phyloP scores from a whole-genome alignment of 2,113 vertebrate genomes.

The Merops nubicus region DNA sequence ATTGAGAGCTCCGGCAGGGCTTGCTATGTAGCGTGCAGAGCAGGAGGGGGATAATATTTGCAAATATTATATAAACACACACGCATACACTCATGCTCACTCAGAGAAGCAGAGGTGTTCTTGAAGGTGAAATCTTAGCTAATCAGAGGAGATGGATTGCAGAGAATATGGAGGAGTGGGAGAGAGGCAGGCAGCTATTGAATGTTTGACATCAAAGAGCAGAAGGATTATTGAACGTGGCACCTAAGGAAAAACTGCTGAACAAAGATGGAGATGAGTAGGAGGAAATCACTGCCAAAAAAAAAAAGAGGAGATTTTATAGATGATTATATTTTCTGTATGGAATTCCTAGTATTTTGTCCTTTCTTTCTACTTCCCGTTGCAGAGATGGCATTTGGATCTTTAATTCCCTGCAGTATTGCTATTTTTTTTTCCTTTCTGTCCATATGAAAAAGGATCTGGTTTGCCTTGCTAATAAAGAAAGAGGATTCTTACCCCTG shows the following conservation, averaged over 20 bases:
- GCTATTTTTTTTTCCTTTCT: neutral
- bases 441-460: neutral
- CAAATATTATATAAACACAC: constrained; percentile 30
- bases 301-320: constrained; percentile 20
- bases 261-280: constrained; percentile 11
- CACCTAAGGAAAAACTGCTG: constrained; percentile 56
- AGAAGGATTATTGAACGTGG: constrained; percentile 61
- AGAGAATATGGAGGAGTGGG: constrained; percentile 56
- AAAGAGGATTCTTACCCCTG: neutral
- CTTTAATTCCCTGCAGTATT: neutral
- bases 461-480: neutral
- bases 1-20: neutral
- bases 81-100: neutral
- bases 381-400: neutral
- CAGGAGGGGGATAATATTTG: constrained; percentile 25
- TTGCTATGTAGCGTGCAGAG: neutral
- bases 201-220: constrained; percentile 64
- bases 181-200: constrained; percentile 68
- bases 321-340: neutral
- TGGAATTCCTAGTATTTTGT: constrained; percentile 4
- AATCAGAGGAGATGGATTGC: constrained; percentile 66
- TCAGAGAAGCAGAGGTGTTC: constrained; percentile 36
- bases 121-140: constrained; percentile 64
- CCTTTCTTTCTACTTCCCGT: neutral
- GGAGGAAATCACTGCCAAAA: constrained; percentile 34